phyloP scores from a whole-genome alignment of 2,888 invertebrate species.

The Scaptomyza flava region DNA sequence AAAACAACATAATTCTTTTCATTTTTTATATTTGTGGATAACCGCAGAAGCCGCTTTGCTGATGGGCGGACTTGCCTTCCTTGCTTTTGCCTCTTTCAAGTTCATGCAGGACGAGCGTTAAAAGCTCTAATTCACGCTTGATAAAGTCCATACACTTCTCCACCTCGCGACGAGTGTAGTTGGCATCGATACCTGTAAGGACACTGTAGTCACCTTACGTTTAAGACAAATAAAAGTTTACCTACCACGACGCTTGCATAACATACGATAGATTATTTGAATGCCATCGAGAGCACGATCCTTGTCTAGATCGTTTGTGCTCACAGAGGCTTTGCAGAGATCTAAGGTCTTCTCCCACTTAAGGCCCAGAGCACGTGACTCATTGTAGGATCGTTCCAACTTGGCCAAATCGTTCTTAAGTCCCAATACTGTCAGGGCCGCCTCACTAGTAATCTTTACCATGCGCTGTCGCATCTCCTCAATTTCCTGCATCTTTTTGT shows the following conservation, averaged over 20 bases:
- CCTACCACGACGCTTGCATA: conserved; percentile 79
- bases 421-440: conserved; percentile 80
- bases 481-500: conserved; percentile 76
- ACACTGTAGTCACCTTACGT: not conserved
- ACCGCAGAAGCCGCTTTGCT: conserved; percentile 24
- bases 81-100: conserved; percentile 33
- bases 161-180: conserved; percentile 31
- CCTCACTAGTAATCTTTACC: conserved; percentile 82
- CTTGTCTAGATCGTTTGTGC: conserved; percentile 72
- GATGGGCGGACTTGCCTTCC: conserved; percentile 28
- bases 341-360: conserved; percentile 82
- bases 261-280: conserved; percentile 74
- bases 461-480: conserved; percentile 82
- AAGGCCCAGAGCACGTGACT: conserved; percentile 73
- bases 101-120: conserved; percentile 39
- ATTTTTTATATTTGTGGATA: not conserved
- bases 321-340: conserved; percentile 75
- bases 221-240: not conserved
- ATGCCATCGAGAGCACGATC: conserved; percentile 81
- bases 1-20: not conserved
- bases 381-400: conserved; percentile 81
- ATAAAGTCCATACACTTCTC: conserved; percentile 50
- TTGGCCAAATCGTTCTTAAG: conserved; percentile 82
- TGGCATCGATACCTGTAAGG: conserved; percentile 28
- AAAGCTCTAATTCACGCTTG: conserved; percentile 47